Base-by-base conservation (phyloP, 2,113 vertebrate species). In the Corythaeola cristata region DNA sequence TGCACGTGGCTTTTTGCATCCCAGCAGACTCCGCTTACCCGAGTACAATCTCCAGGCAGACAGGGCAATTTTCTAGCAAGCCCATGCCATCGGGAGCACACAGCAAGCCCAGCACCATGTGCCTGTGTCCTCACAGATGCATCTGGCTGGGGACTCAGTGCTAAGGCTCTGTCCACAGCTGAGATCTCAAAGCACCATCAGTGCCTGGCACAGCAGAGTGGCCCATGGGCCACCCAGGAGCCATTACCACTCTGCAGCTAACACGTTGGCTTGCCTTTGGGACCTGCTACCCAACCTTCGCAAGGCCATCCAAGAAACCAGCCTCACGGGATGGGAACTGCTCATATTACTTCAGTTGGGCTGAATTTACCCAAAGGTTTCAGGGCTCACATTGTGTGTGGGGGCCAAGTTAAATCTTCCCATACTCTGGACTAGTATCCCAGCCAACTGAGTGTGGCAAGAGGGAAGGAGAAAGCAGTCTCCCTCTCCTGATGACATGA, bases 181-280 rank as follows among this genome's bases (percentile, higher is more conserved):
- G 37, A 85, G 77, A 53, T 56, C 35, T 20, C 69, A 75, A 63
- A 82, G 44, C 22, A 55, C 35, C 22, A 18, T 77, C 59, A 35
- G 50, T 58, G 37, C 12, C 58, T n/a, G 28, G 26, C 30, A 68
- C 14, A 77, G 67, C 45, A 15, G 10, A 0, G 0, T 12, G 75
- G 45, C 33, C 39, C 58, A 30, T 1, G 1, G 47, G 26, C 26
- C 3, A 26, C 33, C 58, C 27, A 28, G 6, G 32, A 73, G 22
- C 23, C 49, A 53, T 26, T 11, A 0, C 49, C 2, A 0, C 45
- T 71, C 35, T 88, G 49, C 28, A 55, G 19, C n/a, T 6, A n/a
- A 30, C 4, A 6, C 0, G 1, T 28, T 53, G 13, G 15, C 3
- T 68, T 18, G 18, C 15, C 21, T 35, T 55, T 35, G 13, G 53